Evolutionary conservation across 2,888 invertebrate species (phyloP).

Genomic region (Poecilus cupreus): DNA sequence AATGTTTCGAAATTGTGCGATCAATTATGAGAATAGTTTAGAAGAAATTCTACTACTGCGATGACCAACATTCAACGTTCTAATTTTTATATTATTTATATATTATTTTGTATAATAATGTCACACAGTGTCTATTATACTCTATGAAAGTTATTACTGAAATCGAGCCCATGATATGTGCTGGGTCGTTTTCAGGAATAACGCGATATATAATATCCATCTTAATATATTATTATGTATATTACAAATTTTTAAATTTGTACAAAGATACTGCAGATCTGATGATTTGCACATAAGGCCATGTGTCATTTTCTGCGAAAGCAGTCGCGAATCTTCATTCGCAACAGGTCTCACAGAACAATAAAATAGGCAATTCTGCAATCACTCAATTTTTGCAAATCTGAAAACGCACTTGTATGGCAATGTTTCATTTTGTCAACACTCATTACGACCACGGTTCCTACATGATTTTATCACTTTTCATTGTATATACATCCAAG

Average conservation of each 20-base stretch:
- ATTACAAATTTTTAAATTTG: slow-evolving; percentile 60
- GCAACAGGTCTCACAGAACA: slow-evolving; percentile 53
- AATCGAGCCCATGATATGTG: slow-evolving; percentile 48
- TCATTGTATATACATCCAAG: not conserved
- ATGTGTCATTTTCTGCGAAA: slow-evolving; percentile 60
- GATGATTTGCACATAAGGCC: slow-evolving; percentile 64
- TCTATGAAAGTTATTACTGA: slow-evolving; percentile 58
- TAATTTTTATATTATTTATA: slow-evolving; percentile 59
- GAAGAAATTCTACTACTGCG: slow-evolving; percentile 58
- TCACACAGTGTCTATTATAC: slow-evolving; percentile 59
- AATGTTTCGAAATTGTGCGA: slow-evolving; percentile 55
- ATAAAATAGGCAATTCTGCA: slow-evolving; percentile 59
- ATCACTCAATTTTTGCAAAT: slow-evolving; percentile 57
- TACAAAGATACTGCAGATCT: slow-evolving; percentile 63
- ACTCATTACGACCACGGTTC: not conserved
- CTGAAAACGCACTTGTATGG: slow-evolving; percentile 55
- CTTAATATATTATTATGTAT: slow-evolving; percentile 56
- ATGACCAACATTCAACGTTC: slow-evolving; percentile 58
- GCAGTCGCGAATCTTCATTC: slow-evolving; percentile 18
- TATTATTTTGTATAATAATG: slow-evolving; percentile 56
- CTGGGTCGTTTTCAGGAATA: slow-evolving; percentile 49
- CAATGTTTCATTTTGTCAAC: slow-evolving; percentile 46
- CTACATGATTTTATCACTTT: not conserved
- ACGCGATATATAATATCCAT: slow-evolving; percentile 59
- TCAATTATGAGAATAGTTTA: slow-evolving; percentile 57